Evolutionary conservation across 92 coral and sea anemone genomes (phyloP), one percentile per base, ranked within the genome.

Genomic region (Phenganax subtilis): DNA sequence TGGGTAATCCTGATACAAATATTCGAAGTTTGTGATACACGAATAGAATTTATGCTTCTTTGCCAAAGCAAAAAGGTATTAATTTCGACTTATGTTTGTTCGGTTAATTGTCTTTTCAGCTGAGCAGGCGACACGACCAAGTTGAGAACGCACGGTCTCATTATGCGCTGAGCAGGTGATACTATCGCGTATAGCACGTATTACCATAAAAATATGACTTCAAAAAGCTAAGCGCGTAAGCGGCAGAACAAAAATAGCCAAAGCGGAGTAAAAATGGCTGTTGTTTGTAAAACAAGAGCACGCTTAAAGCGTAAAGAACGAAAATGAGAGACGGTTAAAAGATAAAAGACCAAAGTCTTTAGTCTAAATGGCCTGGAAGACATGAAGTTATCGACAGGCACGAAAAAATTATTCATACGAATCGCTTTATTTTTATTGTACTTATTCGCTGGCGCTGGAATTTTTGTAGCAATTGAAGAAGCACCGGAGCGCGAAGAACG

Each of bases 341-440:
- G 77, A 15, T 54, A 58, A 53, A 51, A 28, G 63, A n/a, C 55
- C 52, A 28, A 53, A 25, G 58, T 59, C 16, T 9, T 76, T 6
- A n/a, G 14, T 65, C 44, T 61, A 17, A 8, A n/a, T 76, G 69
- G 81, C 70, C 53, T 75, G 12, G 67, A 59, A 76, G 83, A 30
- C 8, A 92, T 96, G 99, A 93, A 92, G 73, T 75, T 92, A 59
- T 89, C 91, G 73, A 84, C 88, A 64, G 92, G 93, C 85, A 85
- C 99, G 44, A 96, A 92, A 87, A 96, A 92, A 87, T 84, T 96
- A 80, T 75, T 96, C 80, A 65, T 96, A 80, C 87, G 97, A 73
- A 85, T 96, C 75, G 86, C 89, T 77, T 83, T 96, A 52, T 96
- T 96, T 71, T 90, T 96, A n/a, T 81, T 90, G 61, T 96, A 92